phyloP scores from a whole-genome alignment of 2,113 vertebrate genomes.

The Ahaetulla prasina region DNA sequence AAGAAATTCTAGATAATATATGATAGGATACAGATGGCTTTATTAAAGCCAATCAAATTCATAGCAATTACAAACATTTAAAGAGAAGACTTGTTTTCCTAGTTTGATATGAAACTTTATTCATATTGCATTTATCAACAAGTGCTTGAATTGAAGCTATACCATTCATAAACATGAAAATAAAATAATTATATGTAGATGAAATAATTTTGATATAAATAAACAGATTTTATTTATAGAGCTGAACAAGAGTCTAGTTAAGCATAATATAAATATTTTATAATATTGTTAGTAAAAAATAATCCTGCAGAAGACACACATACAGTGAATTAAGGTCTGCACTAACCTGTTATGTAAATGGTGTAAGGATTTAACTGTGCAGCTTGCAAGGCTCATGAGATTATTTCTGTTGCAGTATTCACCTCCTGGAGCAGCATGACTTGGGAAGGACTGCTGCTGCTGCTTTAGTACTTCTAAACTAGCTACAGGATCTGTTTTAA shows the following conservation, averaged over 20 bases:
- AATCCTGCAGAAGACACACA: neutral
- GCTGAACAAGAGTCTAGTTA: neutral
- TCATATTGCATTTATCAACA: neutral
- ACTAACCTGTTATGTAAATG: constrained; percentile 73
- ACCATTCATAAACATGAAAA: neutral
- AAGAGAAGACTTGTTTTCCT: neutral
- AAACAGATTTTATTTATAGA: neutral
- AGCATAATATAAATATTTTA: neutral
- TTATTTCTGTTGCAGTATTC: constrained; percentile 43
- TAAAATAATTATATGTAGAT: neutral
- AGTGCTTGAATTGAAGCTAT: neutral
- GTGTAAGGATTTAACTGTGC: constrained; percentile 61
- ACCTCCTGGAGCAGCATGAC: constrained; percentile 52
- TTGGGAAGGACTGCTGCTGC: constrained; percentile 62
- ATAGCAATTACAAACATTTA: neutral
- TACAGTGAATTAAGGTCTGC: neutral
- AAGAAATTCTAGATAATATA: neutral
- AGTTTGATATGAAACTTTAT: neutral
- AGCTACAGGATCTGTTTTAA: constrained; percentile 43
- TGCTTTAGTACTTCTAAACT: constrained; percentile 71
- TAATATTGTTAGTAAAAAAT: neutral
- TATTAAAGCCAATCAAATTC: neutral
- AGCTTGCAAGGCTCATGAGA: constrained; percentile 36
- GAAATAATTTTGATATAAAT: neutral
- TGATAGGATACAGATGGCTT: neutral